A percentile compares a stretch with the other conserved stretches of the same genome.
These are phyloP conservation scores for Bombus breviceps DNA, from an alignment of 1,140 invertebrate genomes.

Conservation along the genomic window DNA sequence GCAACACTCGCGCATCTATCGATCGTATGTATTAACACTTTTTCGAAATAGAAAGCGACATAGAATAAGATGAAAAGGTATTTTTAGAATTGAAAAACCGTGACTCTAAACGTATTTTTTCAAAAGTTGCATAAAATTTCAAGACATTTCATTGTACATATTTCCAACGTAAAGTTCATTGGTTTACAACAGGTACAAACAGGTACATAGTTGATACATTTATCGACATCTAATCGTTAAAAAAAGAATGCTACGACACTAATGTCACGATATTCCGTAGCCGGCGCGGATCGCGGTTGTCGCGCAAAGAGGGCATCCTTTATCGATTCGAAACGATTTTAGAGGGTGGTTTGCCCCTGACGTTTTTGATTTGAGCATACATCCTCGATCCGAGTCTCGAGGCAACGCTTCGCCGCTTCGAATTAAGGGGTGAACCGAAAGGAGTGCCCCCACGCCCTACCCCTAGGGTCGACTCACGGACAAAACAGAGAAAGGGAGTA, in stretches of 20 bases:
- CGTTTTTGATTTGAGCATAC: slow-evolving; percentile 78
- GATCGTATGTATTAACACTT: background rate
- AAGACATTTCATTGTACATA: background rate
- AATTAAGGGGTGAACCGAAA: slow-evolving; percentile 77
- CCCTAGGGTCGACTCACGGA: slow-evolving; percentile 67
- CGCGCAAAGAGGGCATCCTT: slow-evolving; percentile 68
- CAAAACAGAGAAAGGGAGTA: slow-evolving; percentile 31
- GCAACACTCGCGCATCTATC: background rate
- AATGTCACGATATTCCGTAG: background rate
- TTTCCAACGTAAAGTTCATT: background rate
- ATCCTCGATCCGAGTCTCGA: slow-evolving; percentile 75
- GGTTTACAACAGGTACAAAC: too few species aligned
- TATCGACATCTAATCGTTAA: background rate
- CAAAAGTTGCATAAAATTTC: background rate
- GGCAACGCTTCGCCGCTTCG: slow-evolving; percentile 78
- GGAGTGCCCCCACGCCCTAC: slow-evolving; percentile 48
- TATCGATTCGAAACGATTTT: slow-evolving; percentile 81
- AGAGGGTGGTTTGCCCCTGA: slow-evolving; percentile 77
- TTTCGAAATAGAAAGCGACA: background rate
- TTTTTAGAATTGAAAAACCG: background rate
- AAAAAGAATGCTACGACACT: background rate
- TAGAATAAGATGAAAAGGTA: background rate
- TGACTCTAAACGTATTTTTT: background rate
- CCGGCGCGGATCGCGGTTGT: slow-evolving; percentile 7
- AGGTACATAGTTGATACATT: background rate